These are phyloP conservation scores for Gambusia yucatana DNA, from an alignment of 2,797 vertebrate species.

Conservation along the genomic window DNA sequence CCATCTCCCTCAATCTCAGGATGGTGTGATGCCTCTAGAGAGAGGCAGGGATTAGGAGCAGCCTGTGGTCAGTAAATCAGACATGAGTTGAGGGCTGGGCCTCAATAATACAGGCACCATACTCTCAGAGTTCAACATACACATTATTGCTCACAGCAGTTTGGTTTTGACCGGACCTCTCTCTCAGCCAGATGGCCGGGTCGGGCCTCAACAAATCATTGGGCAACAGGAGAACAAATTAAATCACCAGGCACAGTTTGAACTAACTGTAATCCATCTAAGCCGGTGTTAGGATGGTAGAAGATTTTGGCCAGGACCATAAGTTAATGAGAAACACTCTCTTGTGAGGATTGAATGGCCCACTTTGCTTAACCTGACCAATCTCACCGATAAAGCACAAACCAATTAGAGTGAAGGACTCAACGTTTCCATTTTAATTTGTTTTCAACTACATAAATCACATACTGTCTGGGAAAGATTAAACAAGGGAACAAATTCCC, in stretches of 20 bases:
- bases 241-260: constrained; percentile 74
- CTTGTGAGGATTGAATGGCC: constrained; percentile 50
- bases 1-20: constrained; percentile 75
- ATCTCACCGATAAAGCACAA: constrained; percentile 59
- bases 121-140: constrained; percentile 47
- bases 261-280: constrained; percentile 68
- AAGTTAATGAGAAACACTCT: constrained; percentile 55
- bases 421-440: constrained; percentile 71
- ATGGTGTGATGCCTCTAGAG: constrained; percentile 62
- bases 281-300: constrained; percentile 55
- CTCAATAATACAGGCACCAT: constrained; percentile 52
- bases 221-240: constrained; percentile 69
- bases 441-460: constrained; percentile 54
- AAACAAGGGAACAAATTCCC: constrained; percentile 49
- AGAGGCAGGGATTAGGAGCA: constrained; percentile 72
- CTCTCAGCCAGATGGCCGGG: constrained; percentile 73
- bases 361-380: constrained; percentile 41
- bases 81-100: constrained; percentile 24
- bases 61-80: constrained; percentile 72
- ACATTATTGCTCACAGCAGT: constrained; percentile 56
- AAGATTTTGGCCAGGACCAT: constrained; percentile 52
- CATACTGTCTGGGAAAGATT: constrained; percentile 59
- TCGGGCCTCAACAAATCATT: constrained; percentile 67
- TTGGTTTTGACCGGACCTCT: constrained; percentile 50
- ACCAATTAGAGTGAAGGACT: constrained; percentile 66